phyloP scores from a whole-genome alignment of 2,797 vertebrate species.

The Microcaecilia unicolor region DNA sequence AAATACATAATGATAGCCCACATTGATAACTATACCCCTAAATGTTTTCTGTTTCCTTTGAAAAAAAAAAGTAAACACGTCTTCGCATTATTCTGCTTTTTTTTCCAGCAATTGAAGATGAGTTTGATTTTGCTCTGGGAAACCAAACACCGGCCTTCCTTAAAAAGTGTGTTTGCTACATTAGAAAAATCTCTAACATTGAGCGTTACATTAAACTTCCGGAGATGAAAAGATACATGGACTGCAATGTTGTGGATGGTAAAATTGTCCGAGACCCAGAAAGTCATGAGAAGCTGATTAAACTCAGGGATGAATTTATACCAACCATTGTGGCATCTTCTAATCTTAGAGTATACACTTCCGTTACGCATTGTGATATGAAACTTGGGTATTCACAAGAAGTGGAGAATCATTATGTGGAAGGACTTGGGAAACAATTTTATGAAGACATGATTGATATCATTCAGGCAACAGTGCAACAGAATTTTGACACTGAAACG shows the following conservation, averaged over 20 bases:
- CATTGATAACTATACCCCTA: too few relatives aligned
- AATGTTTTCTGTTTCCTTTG: background rate
- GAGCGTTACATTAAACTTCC: slow-evolving; percentile 91
- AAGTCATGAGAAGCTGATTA: slow-evolving; percentile 85
- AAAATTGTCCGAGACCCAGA: slow-evolving; percentile 85
- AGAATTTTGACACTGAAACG: slow-evolving; percentile 92
- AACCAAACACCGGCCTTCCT: slow-evolving; percentile 96
- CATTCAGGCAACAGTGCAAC: slow-evolving; percentile 94
- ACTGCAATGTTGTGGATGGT: slow-evolving; percentile 68
- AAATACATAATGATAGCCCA: too few relatives aligned
- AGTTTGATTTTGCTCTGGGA: slow-evolving; percentile 93
- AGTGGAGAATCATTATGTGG: slow-evolving; percentile 94
- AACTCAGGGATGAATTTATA: slow-evolving; percentile 95
- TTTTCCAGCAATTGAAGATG: slow-evolving; percentile 86
- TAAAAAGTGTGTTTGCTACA: slow-evolving; percentile 98
- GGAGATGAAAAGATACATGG: slow-evolving; percentile 92
- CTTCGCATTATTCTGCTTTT: slow-evolving; percentile 16
- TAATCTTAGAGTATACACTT: slow-evolving; percentile 93
- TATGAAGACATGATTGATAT: slow-evolving; percentile 98
- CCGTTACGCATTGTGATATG: slow-evolving; percentile 97
- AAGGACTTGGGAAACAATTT: slow-evolving; percentile 95
- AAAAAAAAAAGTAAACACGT: slow-evolving; percentile 8
- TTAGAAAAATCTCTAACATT: slow-evolving; percentile 95
- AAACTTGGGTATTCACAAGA: slow-evolving; percentile 93
- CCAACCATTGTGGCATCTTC: slow-evolving; percentile 89